Conservation (phyloP, 2,888 invertebrate species). For the Erebia palarica region DNA sequence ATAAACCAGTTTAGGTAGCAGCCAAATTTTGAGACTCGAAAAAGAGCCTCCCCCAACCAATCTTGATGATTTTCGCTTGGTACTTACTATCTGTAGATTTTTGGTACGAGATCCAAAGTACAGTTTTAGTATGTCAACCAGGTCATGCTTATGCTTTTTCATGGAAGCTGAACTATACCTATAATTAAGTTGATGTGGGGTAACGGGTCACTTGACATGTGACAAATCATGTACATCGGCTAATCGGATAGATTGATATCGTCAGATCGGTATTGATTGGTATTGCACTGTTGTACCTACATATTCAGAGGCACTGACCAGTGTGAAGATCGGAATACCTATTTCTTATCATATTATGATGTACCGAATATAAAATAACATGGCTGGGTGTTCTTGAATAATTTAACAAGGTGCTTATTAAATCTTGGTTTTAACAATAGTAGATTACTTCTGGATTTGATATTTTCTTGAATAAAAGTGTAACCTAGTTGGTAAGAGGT, state of each 20-base stretch:
- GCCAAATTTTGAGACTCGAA: too few relatives aligned
- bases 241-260: constrained; percentile 30
- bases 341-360: background rate
- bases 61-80: too few relatives aligned
- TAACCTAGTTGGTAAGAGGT: too few relatives aligned
- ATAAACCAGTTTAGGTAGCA: too few relatives aligned
- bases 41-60: too few relatives aligned
- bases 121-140: background rate
- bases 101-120: too few relatives aligned
- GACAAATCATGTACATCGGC: constrained; percentile 31
- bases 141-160: background rate
- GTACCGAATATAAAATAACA: background rate
- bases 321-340: constrained; percentile 16
- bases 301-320: constrained; percentile 21
- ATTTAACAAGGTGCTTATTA: too few relatives aligned
- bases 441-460: too few relatives aligned
- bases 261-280: constrained; percentile 32
- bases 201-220: constrained; percentile 18
- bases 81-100: too few relatives aligned
- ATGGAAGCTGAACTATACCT: background rate
- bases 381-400: too few relatives aligned
- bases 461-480: too few relatives aligned
- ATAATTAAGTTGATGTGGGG: constrained; percentile 9
- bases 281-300: constrained; percentile 24
- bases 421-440: too few relatives aligned